Evolutionary conservation across 2,797 vertebrate species (phyloP), one percentile per base, ranked within the genome.

Genomic region (Paramormyrops hopkinsi): DNA sequence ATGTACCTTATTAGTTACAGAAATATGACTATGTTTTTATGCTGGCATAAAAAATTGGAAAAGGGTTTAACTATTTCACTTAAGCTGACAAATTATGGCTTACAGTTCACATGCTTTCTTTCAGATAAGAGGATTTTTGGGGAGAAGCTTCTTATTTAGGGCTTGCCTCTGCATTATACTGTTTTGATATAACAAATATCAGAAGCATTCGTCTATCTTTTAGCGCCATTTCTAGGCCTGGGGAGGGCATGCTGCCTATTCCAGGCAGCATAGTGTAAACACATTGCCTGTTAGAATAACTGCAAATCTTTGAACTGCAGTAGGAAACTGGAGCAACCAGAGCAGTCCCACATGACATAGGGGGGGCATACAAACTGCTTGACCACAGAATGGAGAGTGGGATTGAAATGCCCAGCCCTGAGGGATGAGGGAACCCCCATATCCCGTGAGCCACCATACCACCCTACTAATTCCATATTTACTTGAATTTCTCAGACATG

Each of bases 1-100:
- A 84, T 84, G 82, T 84, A 50, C 82, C 82, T 84, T 84, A 84
- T 84, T 84, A 84, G 44, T 84, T 51, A 48, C 44, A 84, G 82
- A 48, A 51, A 84, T 84, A 84, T 84, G 46, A 29, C 44, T 84
- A 25, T 83, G 69, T 84, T 84, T 19, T 84, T 25, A 84, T 84
- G 44, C n/a, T 84, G 44, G 82, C 12, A 11, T 50, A 48, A 84
- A 84, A 50, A 51, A 22, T 46, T 50, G 41, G 46, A 50, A 84
- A 22, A 11, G 3, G 19, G 44, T 25, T 25, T 84, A 84, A 48
- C 25, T 41, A n/a, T 22, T 83, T 83, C 44, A 51, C 46, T 29
- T 29, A 84, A 51, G 8, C 46, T 84, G 11, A 12, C 46, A 84
- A 9, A 51, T 50, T 51, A 25, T 7, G 44, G 19, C 73, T 46